Conservation (phyloP, 2,888 invertebrate species). For the Andrena marginata region DNA sequence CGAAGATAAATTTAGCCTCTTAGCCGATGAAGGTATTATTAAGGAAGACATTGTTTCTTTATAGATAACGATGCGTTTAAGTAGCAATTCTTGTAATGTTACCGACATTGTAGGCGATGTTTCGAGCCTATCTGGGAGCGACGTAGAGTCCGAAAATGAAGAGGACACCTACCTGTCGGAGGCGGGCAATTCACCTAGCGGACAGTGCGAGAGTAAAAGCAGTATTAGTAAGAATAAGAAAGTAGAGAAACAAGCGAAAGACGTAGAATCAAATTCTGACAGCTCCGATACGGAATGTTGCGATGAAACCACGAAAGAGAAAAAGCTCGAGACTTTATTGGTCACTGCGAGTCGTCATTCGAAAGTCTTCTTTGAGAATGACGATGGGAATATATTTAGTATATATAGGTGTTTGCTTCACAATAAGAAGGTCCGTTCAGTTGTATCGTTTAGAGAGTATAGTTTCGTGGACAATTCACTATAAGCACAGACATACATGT, state of each 20-base stretch:
- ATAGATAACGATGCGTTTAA: neutral
- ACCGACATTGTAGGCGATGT: slow-evolving; percentile 86
- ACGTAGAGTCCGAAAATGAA: slow-evolving; percentile 85
- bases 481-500: slow-evolving; percentile 36
- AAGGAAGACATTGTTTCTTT: neutral
- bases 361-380: slow-evolving; percentile 91
- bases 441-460: slow-evolving; percentile 18
- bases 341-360: slow-evolving; percentile 87
- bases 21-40: slow-evolving; percentile 82
- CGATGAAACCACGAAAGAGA: slow-evolving; percentile 74
- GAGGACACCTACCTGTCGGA: slow-evolving; percentile 79
- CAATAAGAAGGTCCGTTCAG: slow-evolving; percentile 88
- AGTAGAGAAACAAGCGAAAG: slow-evolving; percentile 68
- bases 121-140: slow-evolving; percentile 89
- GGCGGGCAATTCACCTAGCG: slow-evolving; percentile 78
- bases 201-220: slow-evolving; percentile 68
- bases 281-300: slow-evolving; percentile 78
- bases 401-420: slow-evolving; percentile 91
- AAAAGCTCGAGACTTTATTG: slow-evolving; percentile 73
- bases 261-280: slow-evolving; percentile 70
- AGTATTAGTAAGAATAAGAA: slow-evolving; percentile 63
- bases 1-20: slow-evolving; percentile 87
- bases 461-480: slow-evolving; percentile 7
- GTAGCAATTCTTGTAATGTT: neutral
- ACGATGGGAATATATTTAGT: slow-evolving; percentile 89